Conservation (phyloP, 2,888 invertebrate genomes). For the Melinaea menophilus region DNA sequence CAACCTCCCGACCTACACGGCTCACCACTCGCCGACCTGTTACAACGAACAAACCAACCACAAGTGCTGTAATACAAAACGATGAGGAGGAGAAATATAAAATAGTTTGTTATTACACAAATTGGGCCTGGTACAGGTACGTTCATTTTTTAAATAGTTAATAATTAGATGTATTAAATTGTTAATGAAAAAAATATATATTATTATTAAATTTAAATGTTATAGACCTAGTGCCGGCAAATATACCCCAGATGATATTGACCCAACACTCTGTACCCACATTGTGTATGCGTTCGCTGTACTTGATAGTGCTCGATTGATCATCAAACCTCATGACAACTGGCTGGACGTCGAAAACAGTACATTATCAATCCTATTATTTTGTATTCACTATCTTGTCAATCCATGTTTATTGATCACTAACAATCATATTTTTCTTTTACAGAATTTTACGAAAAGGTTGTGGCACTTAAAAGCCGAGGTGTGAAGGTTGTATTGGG, state of each 20-base stretch:
- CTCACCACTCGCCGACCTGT: conserved; percentile 40
- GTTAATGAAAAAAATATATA: not conserved
- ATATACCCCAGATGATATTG: conserved; percentile 89
- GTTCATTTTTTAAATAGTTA: not conserved
- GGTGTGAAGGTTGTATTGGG: conserved; percentile 91
- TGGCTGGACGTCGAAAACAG: conserved; percentile 95
- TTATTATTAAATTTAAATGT: conserved; percentile 5
- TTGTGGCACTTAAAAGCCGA: conserved; percentile 83
- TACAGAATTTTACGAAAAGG: conserved; percentile 91
- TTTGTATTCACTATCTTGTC: not conserved
- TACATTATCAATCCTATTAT: conserved; percentile 54
- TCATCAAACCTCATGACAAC: conserved; percentile 90
- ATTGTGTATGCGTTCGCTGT: conserved; percentile 96
- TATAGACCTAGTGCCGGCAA: conserved; percentile 86
- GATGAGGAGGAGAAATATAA: conserved; percentile 77
- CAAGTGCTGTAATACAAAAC: conserved; percentile 31
- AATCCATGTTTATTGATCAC: not conserved
- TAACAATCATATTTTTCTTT: conserved; percentile 4
- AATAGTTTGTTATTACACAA: conserved; percentile 94
- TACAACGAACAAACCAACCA: conserved; percentile 44
- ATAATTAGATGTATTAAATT: not conserved
- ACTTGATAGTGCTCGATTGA: conserved; percentile 83
- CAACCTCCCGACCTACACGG: conserved; percentile 38
- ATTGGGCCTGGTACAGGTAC: conserved; percentile 93
- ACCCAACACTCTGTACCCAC: conserved; percentile 92